Evolutionary conservation across 2,113 vertebrate species (phyloP).

Genomic region (Recurvirostra avosetta): DNA sequence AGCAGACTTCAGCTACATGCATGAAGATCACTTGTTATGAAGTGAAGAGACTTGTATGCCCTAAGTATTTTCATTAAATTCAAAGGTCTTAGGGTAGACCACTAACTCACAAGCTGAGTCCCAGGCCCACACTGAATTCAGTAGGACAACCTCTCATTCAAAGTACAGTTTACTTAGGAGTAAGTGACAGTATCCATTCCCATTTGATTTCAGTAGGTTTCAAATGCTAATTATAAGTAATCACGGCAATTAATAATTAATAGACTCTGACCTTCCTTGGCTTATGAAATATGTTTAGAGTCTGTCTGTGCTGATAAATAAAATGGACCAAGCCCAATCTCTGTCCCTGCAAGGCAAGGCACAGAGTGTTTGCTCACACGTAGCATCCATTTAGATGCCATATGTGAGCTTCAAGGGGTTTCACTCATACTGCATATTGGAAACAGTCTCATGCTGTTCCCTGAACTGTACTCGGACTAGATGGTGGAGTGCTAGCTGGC

Average conservation of each 20-base stretch:
- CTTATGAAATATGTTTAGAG: neutral
- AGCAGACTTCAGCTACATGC: neutral
- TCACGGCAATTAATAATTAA: neutral
- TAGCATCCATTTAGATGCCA: neutral
- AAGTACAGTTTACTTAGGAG: neutral
- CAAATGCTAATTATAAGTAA: neutral
- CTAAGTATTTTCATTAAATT: neutral
- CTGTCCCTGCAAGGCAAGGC: neutral
- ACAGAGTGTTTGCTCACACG: neutral
- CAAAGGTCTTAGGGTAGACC: neutral
- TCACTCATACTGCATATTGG: neutral
- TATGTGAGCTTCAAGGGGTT: neutral
- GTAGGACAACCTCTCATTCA: neutral
- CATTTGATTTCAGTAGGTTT: neutral
- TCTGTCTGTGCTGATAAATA: neutral
- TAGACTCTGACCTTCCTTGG: neutral
- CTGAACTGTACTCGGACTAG: neutral
- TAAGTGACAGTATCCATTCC: neutral
- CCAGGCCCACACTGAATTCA: neutral
- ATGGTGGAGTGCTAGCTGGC: neutral
- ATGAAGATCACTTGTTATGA: neutral
- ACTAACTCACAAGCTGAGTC: neutral
- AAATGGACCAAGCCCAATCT: neutral
- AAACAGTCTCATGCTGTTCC: neutral
- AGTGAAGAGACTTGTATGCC: neutral